phyloP scores from a whole-genome alignment of 2,797 vertebrate genomes.

The Ctenosaura bakeri region DNA sequence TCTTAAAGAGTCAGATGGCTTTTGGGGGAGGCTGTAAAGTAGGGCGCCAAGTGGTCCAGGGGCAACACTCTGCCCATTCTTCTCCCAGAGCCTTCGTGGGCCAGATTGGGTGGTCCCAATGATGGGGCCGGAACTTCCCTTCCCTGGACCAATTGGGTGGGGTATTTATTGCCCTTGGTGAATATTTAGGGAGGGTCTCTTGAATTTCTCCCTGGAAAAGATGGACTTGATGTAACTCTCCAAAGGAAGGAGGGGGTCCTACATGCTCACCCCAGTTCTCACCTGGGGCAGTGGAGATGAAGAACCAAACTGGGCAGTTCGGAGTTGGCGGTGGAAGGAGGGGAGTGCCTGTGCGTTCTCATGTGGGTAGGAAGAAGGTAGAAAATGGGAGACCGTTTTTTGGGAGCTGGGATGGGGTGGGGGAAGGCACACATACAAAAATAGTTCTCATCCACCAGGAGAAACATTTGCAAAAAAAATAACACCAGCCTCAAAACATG shows the following conservation, averaged over 20 bases:
- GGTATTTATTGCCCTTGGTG: too few species aligned
- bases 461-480: not conserved
- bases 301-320: not conserved
- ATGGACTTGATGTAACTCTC: too few species aligned
- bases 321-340: too few species aligned
- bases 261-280: too few species aligned
- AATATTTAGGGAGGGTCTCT: too few species aligned
- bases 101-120: not conserved
- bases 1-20: not conserved
- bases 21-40: not conserved
- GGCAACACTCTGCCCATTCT: too few species aligned
- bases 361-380: too few species aligned
- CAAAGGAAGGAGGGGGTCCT: too few species aligned
- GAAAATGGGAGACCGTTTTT: not conserved
- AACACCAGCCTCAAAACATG: not conserved
- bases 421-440: conserved; percentile 6
- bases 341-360: too few species aligned
- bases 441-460: not conserved
- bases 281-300: not conserved
- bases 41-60: too few species aligned
- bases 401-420: not conserved
- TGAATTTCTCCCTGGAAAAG: not conserved
- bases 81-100: not conserved
- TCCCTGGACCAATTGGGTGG: too few species aligned
- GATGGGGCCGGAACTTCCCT: not conserved